These are phyloP conservation scores for Pangasius sanitwongsei DNA, from an alignment of 2,797 vertebrate species.

Conservation along the genomic window DNA sequence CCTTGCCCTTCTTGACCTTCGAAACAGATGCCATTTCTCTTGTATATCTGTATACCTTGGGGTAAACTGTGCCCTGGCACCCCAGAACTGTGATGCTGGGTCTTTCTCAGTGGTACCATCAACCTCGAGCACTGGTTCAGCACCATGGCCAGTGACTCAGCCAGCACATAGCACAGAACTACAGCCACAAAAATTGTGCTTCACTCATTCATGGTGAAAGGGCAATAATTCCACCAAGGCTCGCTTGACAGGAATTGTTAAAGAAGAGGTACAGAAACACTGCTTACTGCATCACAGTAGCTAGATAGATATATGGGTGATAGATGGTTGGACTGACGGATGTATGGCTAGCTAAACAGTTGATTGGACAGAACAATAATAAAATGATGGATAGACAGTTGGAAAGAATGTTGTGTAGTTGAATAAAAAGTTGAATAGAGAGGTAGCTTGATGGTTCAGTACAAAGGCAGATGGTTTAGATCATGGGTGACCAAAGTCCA, in stretches of 20 bases:
- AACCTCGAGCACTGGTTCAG: background rate
- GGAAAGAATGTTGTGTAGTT: background rate
- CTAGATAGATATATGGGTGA: background rate
- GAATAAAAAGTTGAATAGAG: background rate
- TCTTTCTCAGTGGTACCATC: background rate
- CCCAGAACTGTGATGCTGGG: background rate
- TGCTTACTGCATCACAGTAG: background rate
- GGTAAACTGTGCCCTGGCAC: background rate
- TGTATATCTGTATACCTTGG: background rate
- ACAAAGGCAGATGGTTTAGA: background rate
- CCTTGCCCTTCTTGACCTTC: background rate
- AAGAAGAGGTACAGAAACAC: background rate
- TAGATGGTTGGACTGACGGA: background rate
- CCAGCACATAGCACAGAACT: background rate
- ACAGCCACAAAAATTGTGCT: background rate
- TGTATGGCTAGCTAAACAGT: background rate
- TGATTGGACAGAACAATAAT: background rate
- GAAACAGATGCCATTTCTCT: background rate
- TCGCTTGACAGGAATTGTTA: background rate
- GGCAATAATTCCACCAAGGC: background rate
- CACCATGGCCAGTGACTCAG: constrained; percentile 22
- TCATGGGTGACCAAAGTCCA: background rate
- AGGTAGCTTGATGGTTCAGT: background rate
- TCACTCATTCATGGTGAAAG: background rate
- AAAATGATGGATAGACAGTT: background rate